A percentile compares a stretch with the other conserved stretches of the same genome.
These are phyloP conservation scores for Gortyna flavago DNA, from an alignment of 2,888 invertebrate species.

Conservation along the genomic window DNA sequence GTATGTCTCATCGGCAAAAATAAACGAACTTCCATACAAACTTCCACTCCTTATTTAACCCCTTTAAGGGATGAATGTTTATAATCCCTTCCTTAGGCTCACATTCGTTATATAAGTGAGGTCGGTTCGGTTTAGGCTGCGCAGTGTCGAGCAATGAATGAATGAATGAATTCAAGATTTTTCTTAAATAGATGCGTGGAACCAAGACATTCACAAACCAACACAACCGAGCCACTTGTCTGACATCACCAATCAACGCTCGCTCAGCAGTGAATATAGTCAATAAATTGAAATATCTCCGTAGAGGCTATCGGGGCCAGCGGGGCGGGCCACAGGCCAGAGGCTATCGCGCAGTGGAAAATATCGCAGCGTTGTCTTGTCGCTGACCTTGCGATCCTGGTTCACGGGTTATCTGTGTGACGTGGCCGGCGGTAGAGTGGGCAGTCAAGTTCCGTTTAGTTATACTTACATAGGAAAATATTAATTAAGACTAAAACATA, in stretches of 20 bases:
- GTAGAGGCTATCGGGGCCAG: conserved; percentile 65
- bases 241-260: conserved; percentile 65
- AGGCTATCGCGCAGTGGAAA: conserved; percentile 70
- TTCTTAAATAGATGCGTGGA: not conserved
- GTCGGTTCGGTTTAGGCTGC: not conserved
- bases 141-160: not conserved
- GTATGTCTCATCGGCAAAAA: not conserved
- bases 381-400: conserved; percentile 60
- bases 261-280: conserved; percentile 30
- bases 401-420: conserved; percentile 50
- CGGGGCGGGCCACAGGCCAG: conserved; percentile 49
- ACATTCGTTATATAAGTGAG: not conserved
- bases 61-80: no score
- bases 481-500: no score
- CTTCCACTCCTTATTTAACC: no score
- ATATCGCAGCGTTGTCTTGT: conserved; percentile 59
- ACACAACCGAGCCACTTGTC: not conserved
- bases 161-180: not conserved
- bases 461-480: not conserved
- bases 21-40: not conserved
- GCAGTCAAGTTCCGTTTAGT: not conserved
- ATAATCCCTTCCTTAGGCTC: no score
- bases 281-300: conserved; percentile 75
- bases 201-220: not conserved
- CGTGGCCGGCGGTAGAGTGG: conserved; percentile 1